phyloP scores from a whole-genome alignment of 2,888 invertebrate species.

The Ceraclea dissimilis region DNA sequence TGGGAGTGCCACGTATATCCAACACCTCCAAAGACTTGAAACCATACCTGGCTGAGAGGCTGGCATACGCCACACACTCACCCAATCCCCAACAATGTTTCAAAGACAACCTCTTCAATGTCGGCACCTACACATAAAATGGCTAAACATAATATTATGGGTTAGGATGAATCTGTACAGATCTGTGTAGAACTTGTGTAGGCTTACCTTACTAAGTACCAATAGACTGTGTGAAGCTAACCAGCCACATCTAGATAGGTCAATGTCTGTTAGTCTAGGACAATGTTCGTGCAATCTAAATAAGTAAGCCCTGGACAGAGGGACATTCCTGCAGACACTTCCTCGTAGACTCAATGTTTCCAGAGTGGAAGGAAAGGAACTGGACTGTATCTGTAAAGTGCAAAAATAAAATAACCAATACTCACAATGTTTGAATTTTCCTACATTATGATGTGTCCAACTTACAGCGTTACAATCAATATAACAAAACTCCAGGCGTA shows the following conservation, averaged over 20 bases:
- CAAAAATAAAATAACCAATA: background rate
- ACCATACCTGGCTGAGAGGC: conserved; percentile 66
- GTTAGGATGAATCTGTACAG: no score
- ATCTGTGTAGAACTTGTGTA: no score
- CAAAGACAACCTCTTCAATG: conserved; percentile 54
- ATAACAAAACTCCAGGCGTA: conserved; percentile 45
- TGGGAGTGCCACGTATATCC: conserved; percentile 39
- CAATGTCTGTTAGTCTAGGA: conserved; percentile 48
- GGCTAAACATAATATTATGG: no score
- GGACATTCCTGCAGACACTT: conserved; percentile 42
- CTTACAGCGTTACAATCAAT: conserved; percentile 44
- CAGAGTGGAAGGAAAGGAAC: conserved; percentile 56
- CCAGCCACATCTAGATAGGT: conserved; percentile 68
- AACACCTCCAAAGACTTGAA: conserved; percentile 49
- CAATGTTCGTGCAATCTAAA: conserved; percentile 43
- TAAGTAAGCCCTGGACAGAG: conserved; percentile 44
- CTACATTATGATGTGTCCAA: background rate
- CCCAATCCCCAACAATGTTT: conserved; percentile 58
- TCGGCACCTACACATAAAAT: conserved; percentile 33
- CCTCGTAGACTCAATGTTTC: conserved; percentile 54
- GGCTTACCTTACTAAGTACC: conserved; percentile 57
- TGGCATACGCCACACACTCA: conserved; percentile 70
- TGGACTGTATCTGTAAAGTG: conserved; percentile 51
- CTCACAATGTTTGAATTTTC: background rate
- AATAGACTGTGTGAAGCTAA: conserved; percentile 65